Evolutionary conservation across 2,797 vertebrate species (phyloP).

Genomic region (Nannoperca australis): DNA sequence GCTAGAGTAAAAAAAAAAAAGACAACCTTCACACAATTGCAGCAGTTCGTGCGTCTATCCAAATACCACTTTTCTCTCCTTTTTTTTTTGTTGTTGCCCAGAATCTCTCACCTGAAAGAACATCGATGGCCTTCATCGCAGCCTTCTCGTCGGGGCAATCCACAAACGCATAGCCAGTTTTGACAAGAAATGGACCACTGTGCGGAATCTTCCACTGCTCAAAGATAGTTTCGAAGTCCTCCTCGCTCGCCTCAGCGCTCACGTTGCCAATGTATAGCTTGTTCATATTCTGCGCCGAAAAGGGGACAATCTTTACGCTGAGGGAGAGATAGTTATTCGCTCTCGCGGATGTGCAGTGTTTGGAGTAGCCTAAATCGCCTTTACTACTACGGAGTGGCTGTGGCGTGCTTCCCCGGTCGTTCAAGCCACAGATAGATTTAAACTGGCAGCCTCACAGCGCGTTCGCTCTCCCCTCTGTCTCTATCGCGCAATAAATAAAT

Average conservation of each 20-base stretch:
- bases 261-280: constrained; percentile 99
- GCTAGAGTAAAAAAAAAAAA: constrained; percentile 47
- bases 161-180: constrained; percentile 98
- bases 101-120: constrained; percentile 93
- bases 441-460: constrained; percentile 82
- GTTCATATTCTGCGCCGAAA: constrained; percentile 90
- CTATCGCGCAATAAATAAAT: constrained; percentile 82
- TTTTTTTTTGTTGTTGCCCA: too few species aligned
- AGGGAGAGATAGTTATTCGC: constrained; percentile 79
- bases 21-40: constrained; percentile 50
- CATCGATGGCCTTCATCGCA: constrained; percentile 98
- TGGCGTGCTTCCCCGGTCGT: constrained; percentile 84
- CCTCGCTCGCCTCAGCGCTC: constrained; percentile 93
- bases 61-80: constrained; percentile 28
- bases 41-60: constrained; percentile 44
- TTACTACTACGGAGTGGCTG: constrained; percentile 83
- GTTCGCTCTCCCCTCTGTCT: constrained; percentile 80
- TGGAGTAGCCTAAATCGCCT: constrained; percentile 80
- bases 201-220: constrained; percentile 97
- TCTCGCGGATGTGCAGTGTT: constrained; percentile 79
- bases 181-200: constrained; percentile 95
- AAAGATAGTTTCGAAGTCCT: constrained; percentile 98
- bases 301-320: constrained; percentile 74
- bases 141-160: constrained; percentile 98
- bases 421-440: constrained; percentile 84